Evolutionary conservation across 92 coral and sea anemone species (phyloP).

Genomic region (Siderastrea radians): DNA sequence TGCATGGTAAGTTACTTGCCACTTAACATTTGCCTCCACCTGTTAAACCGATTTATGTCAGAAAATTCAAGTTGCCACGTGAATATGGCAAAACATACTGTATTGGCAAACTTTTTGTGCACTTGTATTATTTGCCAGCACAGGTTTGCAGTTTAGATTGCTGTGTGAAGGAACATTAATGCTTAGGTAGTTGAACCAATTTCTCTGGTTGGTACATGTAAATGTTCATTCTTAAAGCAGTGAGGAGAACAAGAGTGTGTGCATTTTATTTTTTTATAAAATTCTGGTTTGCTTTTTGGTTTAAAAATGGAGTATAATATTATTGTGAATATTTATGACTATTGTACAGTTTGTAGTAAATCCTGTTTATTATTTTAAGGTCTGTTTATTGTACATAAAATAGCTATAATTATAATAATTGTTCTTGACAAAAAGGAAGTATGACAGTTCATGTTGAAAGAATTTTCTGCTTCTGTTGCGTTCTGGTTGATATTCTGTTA

Average conservation of each 20-base stretch:
- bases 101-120: no score
- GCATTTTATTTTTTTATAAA: neutral
- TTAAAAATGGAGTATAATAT: neutral
- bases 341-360: constrained; percentile 12
- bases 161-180: no score
- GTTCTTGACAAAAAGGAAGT: neutral
- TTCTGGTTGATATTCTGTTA: neutral
- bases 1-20: no score
- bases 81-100: no score
- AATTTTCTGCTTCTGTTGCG: neutral
- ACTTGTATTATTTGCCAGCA: no score
- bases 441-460: neutral
- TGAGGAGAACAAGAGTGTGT: neutral
- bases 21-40: no score
- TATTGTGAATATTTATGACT: constrained; percentile 18
- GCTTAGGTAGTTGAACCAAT: no score
- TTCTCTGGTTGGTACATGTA: neutral
- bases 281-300: constrained; percentile 2
- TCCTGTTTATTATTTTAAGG: neutral
- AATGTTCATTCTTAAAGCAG: neutral
- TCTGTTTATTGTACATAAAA: neutral
- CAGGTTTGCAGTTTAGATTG: no score
- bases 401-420: neutral
- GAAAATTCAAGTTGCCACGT: no score
- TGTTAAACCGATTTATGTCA: no score